These are phyloP conservation scores for Aspidiotus destructor DNA, from an alignment of 2,888 invertebrate genomes.

Conservation along the genomic window DNA sequence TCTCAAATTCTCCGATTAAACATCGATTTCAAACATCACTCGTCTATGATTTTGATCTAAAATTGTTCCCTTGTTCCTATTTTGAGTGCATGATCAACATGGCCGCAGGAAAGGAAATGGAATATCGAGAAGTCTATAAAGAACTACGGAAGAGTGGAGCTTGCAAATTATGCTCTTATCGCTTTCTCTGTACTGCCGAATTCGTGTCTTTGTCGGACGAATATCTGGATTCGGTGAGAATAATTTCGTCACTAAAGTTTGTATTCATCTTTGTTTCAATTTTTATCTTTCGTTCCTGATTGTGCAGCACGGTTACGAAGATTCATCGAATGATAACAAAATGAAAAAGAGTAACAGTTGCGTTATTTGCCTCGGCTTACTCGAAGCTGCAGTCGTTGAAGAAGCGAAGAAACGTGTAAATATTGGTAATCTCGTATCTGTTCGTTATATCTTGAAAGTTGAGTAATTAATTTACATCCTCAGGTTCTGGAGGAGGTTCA, in stretches of 20 bases:
- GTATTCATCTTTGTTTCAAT: neutral
- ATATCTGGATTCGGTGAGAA: slow-evolving; percentile 7
- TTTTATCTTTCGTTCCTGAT: neutral
- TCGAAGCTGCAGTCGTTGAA: slow-evolving; percentile 50
- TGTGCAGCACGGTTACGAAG: slow-evolving; percentile 10
- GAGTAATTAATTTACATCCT: too few relatives aligned
- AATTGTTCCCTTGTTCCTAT: too few relatives aligned
- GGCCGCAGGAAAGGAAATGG: too few relatives aligned
- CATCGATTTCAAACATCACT: too few relatives aligned
- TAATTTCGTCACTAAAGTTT: too few relatives aligned
- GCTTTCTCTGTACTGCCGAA: slow-evolving; percentile 9
- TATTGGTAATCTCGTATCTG: slow-evolving; percentile 36
- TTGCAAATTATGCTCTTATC: slow-evolving; percentile 20
- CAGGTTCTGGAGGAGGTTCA: slow-evolving; percentile 21
- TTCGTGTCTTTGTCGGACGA: neutral
- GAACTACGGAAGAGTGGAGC: slow-evolving; percentile 15
- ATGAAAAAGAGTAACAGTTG: slow-evolving; percentile 51
- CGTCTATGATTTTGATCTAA: too few relatives aligned
- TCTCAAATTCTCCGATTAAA: too few relatives aligned
- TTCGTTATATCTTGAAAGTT: too few relatives aligned
- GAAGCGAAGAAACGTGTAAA: slow-evolving; percentile 43
- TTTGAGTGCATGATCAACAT: too few relatives aligned
- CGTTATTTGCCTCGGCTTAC: slow-evolving; percentile 60
- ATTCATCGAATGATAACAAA: slow-evolving; percentile 40
- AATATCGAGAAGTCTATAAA: slow-evolving; percentile 20